Evolutionary conservation across 1,140 invertebrate species (phyloP), one percentile per base, ranked within the genome.

Genomic region (Hermatobates lingyangjiaoensis): DNA sequence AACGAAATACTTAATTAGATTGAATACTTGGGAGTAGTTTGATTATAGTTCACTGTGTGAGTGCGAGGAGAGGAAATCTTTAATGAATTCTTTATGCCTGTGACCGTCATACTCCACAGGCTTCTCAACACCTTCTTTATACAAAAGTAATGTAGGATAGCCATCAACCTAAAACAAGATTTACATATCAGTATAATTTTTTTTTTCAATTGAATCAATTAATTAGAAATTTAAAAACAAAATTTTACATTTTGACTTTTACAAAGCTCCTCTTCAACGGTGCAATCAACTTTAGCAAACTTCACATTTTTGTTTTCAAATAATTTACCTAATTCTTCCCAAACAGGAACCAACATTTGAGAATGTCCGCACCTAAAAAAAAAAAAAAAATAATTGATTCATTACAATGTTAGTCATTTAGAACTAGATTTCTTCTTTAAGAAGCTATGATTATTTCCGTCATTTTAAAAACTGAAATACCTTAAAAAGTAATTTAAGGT

Each of bases 201-300:
- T n/a, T n/a, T n/a, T n/a, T n/a, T n/a, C n/a, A n/a, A n/a, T n/a
- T n/a, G n/a, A n/a, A n/a, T n/a, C n/a, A n/a, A n/a, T n/a, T n/a
- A n/a, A n/a, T n/a, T n/a, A n/a, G n/a, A n/a, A n/a, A n/a, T n/a
- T n/a, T n/a, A 18, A 50, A 40, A 25, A 52, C 12, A 39, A 7
- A 44, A 26, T 54, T 56, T 64, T 63, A 79, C 76, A 60, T 77
- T 71, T 62, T 81, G 69, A 38, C 77, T 67, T 48, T 70, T 72
- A 61, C 83, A 86, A 7, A 84, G 63, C n/a, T 72, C 62, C 57
- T 74, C 74, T 42, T 86, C 79, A 12, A 66, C 65, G 1, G 82
- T 86, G 63, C 84, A 88, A 61, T 88, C 83, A 2, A 88, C 79
- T 67, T 81, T 80, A 2, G 74, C 80, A 54, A 83, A 77, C 48